Conservation (phyloP, 2,888 invertebrate species). For the Aphodius granarius region DNA sequence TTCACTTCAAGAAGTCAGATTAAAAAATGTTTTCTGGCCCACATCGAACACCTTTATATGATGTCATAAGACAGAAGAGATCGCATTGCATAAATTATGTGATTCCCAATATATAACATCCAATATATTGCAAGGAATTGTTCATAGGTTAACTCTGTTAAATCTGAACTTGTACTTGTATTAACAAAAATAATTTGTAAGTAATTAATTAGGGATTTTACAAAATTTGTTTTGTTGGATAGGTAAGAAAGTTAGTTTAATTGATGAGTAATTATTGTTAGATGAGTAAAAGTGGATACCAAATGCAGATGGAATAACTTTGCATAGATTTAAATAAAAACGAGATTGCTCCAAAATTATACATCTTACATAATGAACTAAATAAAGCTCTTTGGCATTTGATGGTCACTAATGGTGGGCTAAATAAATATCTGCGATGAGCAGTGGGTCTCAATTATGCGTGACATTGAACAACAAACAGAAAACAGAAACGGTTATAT, state of each 20-base stretch:
- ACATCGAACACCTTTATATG: not conserved
- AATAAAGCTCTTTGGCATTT: not conserved
- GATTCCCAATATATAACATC: not conserved
- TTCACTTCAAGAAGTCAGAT: not conserved
- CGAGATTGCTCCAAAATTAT: not conserved
- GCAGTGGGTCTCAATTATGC: not conserved
- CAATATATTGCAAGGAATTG: too few relatives aligned
- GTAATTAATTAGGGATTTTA: too few relatives aligned
- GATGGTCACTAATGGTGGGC: not conserved
- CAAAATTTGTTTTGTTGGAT: too few relatives aligned
- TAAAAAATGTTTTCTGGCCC: not conserved
- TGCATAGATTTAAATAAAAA: not conserved
- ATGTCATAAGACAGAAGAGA: not conserved
- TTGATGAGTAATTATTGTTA: not conserved
- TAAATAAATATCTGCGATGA: not conserved
- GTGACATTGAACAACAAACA: not conserved
- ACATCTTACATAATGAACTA: not conserved
- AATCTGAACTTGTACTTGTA: too few relatives aligned
- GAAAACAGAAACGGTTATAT: not conserved
- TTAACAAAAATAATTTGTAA: too few relatives aligned
- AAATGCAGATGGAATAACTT: not conserved
- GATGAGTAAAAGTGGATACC: not conserved
- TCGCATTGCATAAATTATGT: not conserved
- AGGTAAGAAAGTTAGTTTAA: too few relatives aligned
- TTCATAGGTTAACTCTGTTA: too few relatives aligned